Conservation (phyloP, 2,888 invertebrate genomes). For the Caradrina clavipalpis region DNA sequence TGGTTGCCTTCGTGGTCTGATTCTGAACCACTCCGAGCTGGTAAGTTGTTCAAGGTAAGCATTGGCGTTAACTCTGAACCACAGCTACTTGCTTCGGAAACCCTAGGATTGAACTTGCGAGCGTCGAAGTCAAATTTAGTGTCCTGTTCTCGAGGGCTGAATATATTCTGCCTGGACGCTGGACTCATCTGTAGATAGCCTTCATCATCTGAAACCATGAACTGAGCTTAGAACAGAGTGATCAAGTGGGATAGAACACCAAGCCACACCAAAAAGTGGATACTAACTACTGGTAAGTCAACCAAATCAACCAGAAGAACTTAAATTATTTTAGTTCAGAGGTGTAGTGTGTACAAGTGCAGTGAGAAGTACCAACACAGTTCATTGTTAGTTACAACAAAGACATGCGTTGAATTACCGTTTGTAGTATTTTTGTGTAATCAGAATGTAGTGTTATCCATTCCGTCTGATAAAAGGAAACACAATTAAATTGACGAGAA, state of each 20-base stretch:
- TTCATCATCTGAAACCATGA: conserved; percentile 81
- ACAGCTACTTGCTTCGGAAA: conserved; percentile 74
- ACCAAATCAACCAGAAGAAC: conserved; percentile 18
- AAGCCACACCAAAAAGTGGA: conserved; percentile 41
- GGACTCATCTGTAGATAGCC: conserved; percentile 93
- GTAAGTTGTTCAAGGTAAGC: conserved; percentile 85
- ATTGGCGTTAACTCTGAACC: conserved; percentile 90
- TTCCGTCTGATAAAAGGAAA: conserved; percentile 81
- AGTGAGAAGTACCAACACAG: conserved; percentile 46
- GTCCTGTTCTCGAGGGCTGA: conserved; percentile 89
- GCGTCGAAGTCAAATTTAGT: conserved; percentile 90
- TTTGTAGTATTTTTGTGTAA: conserved; percentile 67
- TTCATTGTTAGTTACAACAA: conserved; percentile 69
- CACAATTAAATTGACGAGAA: conserved; percentile 32
- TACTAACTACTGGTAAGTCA: conserved; percentile 37
- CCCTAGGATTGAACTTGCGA: conserved; percentile 75
- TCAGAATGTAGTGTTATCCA: conserved; percentile 79
- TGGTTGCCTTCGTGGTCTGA: conserved; percentile 82
- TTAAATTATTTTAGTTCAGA: conserved; percentile 43
- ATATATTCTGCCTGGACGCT: conserved; percentile 82
- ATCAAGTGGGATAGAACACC: conserved; percentile 14
- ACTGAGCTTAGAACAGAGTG: background rate
- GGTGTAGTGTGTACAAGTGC: conserved; percentile 35
- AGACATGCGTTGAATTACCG: conserved; percentile 73
- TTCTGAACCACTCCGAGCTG: conserved; percentile 83